A percentile compares a stretch with the other conserved stretches of the same genome.
These are phyloP conservation scores for Bagarius yarrelli DNA, from an alignment of 2,113 vertebrate species.

Conservation along the genomic window DNA sequence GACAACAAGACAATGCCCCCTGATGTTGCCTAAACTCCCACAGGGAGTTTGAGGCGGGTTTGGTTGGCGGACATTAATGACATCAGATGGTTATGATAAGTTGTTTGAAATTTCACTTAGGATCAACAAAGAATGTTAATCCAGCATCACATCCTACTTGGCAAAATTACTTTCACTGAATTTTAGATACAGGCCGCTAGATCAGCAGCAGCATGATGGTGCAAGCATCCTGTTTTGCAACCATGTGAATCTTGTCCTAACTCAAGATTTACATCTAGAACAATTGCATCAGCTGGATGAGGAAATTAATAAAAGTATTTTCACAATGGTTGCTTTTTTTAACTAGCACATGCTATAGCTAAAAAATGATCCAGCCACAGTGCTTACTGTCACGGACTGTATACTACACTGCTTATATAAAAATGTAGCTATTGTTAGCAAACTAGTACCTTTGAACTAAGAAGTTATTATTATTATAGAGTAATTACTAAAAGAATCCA, in stretches of 20 bases:
- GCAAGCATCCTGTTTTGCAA: conserved; percentile 54
- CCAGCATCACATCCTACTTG: no score
- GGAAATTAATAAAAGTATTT: neutral
- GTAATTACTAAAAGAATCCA: neutral
- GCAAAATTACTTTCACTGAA: no score
- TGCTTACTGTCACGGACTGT: neutral
- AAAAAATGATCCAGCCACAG: neutral
- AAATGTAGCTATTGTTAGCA: neutral
- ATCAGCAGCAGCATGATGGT: conserved; percentile 21
- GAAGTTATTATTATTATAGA: neutral
- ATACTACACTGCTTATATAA: neutral
- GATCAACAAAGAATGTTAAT: no score
- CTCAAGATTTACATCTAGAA: conserved; percentile 2
- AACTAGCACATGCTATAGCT: neutral
- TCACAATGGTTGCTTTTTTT: neutral
- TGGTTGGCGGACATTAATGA: no score
- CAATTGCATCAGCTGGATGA: neutral
- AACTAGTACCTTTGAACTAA: neutral
- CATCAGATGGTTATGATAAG: no score
- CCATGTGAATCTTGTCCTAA: conserved; percentile 71
- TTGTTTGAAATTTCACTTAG: no score
- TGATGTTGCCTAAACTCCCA: no score
- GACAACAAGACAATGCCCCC: no score
- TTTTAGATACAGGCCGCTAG: conserved; percentile 51
- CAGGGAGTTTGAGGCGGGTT: no score